Evolutionary conservation across 2,888 invertebrate species (phyloP).

Genomic region (Acronicta psi): DNA sequence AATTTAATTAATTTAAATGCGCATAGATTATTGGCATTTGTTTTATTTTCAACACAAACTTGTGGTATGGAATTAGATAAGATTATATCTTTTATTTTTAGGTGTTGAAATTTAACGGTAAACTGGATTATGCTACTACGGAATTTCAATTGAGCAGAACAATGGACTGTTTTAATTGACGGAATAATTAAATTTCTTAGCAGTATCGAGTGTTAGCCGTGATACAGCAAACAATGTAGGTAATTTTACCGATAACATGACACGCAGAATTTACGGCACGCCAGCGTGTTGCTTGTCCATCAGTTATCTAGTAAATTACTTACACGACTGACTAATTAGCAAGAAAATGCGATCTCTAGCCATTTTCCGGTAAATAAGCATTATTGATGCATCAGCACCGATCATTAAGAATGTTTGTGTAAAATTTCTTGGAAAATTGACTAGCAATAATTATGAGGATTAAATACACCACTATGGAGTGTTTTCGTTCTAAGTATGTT

Average conservation of each 20-base stretch:
- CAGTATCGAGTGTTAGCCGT: constrained; percentile 21
- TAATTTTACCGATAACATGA: constrained; percentile 22
- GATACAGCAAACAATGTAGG: constrained; percentile 24
- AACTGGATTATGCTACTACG: too few species aligned
- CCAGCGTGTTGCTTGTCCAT: constrained; percentile 17
- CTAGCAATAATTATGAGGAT: constrained; percentile 35
- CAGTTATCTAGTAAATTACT: constrained; percentile 55
- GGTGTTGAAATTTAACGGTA: too few species aligned
- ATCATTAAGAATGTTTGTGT: constrained; percentile 43
- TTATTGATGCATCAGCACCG: constrained; percentile 55
- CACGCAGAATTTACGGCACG: constrained; percentile 36
- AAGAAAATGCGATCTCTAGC: constrained; percentile 68
- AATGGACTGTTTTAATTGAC: constrained; percentile 42
- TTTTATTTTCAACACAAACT: too few species aligned
- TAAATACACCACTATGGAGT: constrained; percentile 38
- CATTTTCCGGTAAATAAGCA: constrained; percentile 78
- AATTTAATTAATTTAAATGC: constrained; percentile 26
- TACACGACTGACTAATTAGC: constrained; percentile 64
- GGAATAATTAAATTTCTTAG: constrained; percentile 37
- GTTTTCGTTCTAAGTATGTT: constrained; percentile 38
- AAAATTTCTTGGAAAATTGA: constrained; percentile 48
- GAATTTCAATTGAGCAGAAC: constrained; percentile 26
- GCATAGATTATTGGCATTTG: constrained; percentile 25
- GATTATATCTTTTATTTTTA: too few species aligned
- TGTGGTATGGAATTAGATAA: too few species aligned